These are phyloP conservation scores for Chelon auratus DNA, from an alignment of 2,797 vertebrate species.

Conservation along the genomic window DNA sequence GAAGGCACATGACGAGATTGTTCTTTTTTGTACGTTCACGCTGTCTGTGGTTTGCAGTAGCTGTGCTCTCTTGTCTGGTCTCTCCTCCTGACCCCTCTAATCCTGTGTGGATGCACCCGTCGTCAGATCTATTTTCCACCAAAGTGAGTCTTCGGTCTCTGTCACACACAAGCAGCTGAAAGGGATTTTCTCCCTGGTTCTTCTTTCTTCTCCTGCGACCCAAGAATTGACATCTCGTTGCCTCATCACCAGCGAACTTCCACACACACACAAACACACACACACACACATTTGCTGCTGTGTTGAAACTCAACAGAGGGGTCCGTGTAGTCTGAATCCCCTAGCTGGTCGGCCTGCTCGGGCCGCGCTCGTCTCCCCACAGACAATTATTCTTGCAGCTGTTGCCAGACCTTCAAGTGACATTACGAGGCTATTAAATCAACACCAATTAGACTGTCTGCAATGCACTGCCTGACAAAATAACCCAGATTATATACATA, in stretches of 20 bases:
- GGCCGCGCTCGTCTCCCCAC: constrained; percentile 12
- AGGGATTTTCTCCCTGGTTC: constrained; percentile 46
- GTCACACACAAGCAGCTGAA: constrained; percentile 44
- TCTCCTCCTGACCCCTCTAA: constrained; percentile 40
- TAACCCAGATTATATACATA: not conserved
- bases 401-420: constrained; percentile 67
- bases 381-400: constrained; percentile 67
- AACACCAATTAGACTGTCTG: constrained; percentile 57
- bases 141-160: constrained; percentile 4
- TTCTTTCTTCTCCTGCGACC: constrained; percentile 40
- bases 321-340: constrained; percentile 13
- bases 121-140: constrained; percentile 53
- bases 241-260: constrained; percentile 18
- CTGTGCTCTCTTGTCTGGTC: constrained; percentile 32
- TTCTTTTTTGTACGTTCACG: not conserved
- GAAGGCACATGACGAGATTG: not conserved
- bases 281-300: constrained; percentile 18
- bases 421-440: constrained; percentile 58
- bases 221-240: constrained; percentile 6
- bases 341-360: constrained; percentile 2
- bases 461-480: constrained; percentile 39
- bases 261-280: not conserved
- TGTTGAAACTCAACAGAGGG: constrained; percentile 24
- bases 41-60: constrained; percentile 24
- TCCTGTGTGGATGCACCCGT: constrained; percentile 34